phyloP scores from a whole-genome alignment of 2,888 invertebrate species.

The Xestia ashworthii region DNA sequence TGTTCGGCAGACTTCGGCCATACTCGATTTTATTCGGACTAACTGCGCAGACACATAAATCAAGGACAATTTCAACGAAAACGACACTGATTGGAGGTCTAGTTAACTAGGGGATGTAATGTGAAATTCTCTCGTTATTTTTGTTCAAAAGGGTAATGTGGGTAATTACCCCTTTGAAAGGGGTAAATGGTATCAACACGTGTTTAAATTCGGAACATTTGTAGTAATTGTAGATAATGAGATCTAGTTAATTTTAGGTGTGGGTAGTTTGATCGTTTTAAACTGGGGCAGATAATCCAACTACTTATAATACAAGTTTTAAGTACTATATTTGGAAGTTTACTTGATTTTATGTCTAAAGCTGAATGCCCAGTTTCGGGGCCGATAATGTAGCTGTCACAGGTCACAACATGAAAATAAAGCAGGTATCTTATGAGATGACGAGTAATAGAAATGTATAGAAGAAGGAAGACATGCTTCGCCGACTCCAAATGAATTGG shows the following conservation, averaged over 20 bases:
- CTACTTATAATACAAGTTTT: neutral
- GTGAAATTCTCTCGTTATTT: slow-evolving; percentile 58
- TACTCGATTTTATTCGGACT: slow-evolving; percentile 55
- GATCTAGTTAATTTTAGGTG: slow-evolving; percentile 16
- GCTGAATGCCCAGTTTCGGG: neutral
- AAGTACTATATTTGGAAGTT: neutral
- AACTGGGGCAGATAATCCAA: neutral
- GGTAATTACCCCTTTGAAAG: slow-evolving; percentile 42
- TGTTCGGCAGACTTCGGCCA: slow-evolving; percentile 7
- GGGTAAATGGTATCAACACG: slow-evolving; percentile 50
- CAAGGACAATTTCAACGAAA: slow-evolving; percentile 76
- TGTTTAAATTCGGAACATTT: slow-evolving; percentile 52
- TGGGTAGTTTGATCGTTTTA: slow-evolving; percentile 39
- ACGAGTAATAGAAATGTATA: no score
- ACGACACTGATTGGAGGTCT: slow-evolving; percentile 76
- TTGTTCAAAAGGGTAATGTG: slow-evolving; percentile 49
- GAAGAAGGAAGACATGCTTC: no score
- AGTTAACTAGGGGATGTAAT: slow-evolving; percentile 54
- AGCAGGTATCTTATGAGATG: no score
- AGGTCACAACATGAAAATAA: no score
- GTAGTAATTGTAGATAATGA: slow-evolving; percentile 44
- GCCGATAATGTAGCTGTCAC: neutral
- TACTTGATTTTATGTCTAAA: neutral
- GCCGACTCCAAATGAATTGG: no score
- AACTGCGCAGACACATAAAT: slow-evolving; percentile 86